A percentile compares a stretch with the other conserved stretches of the same genome.
phyloP scores from a whole-genome alignment of 2,113 vertebrate genomes.

The Seriola aureovittata region DNA sequence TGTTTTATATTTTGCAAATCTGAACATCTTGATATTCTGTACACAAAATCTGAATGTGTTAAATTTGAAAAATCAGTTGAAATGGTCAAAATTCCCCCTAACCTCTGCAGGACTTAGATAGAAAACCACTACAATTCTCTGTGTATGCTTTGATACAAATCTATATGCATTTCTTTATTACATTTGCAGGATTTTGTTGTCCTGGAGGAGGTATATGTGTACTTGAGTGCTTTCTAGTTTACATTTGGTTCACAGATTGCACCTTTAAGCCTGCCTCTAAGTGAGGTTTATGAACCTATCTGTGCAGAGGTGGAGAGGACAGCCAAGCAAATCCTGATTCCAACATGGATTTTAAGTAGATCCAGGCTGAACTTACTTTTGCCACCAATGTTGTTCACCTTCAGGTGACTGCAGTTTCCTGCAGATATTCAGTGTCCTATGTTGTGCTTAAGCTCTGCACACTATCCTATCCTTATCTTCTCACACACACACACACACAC shows the following conservation, averaged over 20 bases:
- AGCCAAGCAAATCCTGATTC: neutral
- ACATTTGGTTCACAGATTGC: neutral
- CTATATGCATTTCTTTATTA: neutral
- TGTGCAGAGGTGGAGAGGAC: constrained; percentile 8
- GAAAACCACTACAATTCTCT: neutral
- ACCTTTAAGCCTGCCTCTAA: neutral
- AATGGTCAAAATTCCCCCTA: neutral
- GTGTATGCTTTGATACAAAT: neutral
- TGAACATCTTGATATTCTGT: neutral
- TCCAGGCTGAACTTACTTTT: constrained; percentile 14
- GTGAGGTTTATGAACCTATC: constrained; percentile 3
- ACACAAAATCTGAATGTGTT: neutral
- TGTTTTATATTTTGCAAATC: neutral
- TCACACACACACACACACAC: constrained; percentile 19
- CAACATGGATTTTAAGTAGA: neutral
- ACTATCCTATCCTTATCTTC: constrained; percentile 43
- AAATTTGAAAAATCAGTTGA: neutral
- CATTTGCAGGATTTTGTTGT: neutral
- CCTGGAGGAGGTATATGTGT: neutral
- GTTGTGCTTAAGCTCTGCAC: constrained; percentile 20
- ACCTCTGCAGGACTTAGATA: neutral
- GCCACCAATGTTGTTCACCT: constrained; percentile 33
- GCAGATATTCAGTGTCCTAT: constrained; percentile 31
- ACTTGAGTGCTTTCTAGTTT: neutral
- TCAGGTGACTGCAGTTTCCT: constrained; percentile 29